Evolutionary conservation across 2,113 vertebrate species (phyloP), one percentile per base, ranked within the genome.

Genomic region (Epinephelus fuscoguttatus): DNA sequence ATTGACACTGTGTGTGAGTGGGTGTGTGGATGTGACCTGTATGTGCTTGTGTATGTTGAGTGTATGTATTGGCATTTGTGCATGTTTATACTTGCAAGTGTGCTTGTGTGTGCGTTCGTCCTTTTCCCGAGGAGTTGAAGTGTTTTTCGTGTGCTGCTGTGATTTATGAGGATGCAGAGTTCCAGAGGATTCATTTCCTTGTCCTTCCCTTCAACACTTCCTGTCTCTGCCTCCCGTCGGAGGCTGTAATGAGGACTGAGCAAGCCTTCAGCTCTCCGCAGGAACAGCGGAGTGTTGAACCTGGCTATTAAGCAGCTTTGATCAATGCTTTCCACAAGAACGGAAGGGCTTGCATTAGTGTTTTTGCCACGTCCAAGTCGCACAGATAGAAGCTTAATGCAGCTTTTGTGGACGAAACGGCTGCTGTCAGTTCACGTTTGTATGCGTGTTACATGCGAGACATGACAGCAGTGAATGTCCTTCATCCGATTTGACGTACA

Each of bases 181-280:
- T 80, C 60, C 63, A 81, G 62, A 83, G 57, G 75, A 88, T 72
- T 86, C 42, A 72, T 88, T 81, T 90, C 68, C 73, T 70, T 8
- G 66, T 88, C 76, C 40, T 84, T 72, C 55, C 55, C 75, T 66
- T 77, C 66, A 69, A 62, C 61, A 52, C 76, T 67, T 80, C 79
- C 85, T 81, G 79, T 53, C 62, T 72, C 83, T 81, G 68, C 75
- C 84, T 87, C 80, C 67, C 37, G 7, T 78, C 59, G 53, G 69
- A 87, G 80, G 57, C 67, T 83, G 49, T 85, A 83, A 83, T 84
- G 62, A 90, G 84, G 72, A 67, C 52, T 60, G 80, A 84, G 81
- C 3, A 62, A 68, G 84, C 57, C 77, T 71, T 78, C 49, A 75
- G 59, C 47, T 75, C 70, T 18, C 57, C 66, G 79, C 70, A 70